A percentile compares a stretch with the other conserved stretches of the same genome.
phyloP scores from a whole-genome alignment of 2,888 invertebrate species.

The Periphyllus acericola region DNA sequence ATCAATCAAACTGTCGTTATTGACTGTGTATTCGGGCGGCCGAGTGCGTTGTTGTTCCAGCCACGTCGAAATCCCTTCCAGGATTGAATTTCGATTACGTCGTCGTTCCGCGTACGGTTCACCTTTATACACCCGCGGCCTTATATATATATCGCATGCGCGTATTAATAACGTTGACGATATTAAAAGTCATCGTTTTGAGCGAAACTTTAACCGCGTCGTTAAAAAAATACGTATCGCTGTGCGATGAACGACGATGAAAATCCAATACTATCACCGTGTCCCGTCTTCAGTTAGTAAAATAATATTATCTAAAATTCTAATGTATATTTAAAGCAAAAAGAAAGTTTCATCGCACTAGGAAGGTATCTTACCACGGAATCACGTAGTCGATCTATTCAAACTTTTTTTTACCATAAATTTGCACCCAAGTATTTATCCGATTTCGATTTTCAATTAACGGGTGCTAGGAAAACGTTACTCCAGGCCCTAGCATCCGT shows the following conservation, averaged over 20 bases:
- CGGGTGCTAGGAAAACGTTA: no score
- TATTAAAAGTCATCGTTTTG: not conserved
- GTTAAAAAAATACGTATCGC: not conserved
- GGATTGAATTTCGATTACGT: constrained; percentile 40
- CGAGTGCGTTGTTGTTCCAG: not conserved
- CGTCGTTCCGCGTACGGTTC: not conserved
- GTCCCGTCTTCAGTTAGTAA: no score
- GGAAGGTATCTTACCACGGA: no score
- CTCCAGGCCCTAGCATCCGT: no score
- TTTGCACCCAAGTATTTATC: no score
- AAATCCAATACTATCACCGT: not conserved
- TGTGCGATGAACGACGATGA: not conserved
- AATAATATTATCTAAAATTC: no score
- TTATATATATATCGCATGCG: not conserved
- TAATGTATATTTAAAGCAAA: no score
- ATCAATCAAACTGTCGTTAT: constrained; percentile 59
- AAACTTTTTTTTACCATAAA: no score
- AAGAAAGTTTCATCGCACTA: no score
- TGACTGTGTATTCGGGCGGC: not conserved
- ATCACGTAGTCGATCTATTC: no score
- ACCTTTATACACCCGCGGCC: not conserved
- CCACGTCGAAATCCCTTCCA: not conserved
- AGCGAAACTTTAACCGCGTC: not conserved
- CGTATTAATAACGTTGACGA: not conserved
- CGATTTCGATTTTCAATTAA: no score